phyloP scores from a whole-genome alignment of 2,797 vertebrate genomes.

The Poeciliopsis paucimaculata region DNA sequence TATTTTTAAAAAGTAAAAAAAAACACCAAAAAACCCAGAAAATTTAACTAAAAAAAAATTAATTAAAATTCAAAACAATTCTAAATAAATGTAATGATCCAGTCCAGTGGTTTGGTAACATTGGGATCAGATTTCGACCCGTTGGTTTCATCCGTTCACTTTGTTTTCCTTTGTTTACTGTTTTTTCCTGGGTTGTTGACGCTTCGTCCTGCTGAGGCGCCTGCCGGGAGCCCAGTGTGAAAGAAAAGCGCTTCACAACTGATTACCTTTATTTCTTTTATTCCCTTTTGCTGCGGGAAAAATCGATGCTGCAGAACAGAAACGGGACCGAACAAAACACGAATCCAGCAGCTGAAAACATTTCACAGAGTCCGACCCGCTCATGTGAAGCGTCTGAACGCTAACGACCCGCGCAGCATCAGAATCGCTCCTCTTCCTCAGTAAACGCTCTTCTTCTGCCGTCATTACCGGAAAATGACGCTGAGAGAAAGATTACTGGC shows the following conservation, averaged over 20 bases:
- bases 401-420: neutral
- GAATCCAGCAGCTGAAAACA: neutral
- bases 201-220: neutral
- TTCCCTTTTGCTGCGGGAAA: neutral
- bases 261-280: neutral
- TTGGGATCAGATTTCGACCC: neutral
- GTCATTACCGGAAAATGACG: constrained; percentile 38
- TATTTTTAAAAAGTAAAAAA: neutral
- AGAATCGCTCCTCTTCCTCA: constrained; percentile 7
- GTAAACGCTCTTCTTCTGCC: constrained; percentile 16
- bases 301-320: constrained; percentile 8
- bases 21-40: neutral
- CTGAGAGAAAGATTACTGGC: constrained; percentile 30
- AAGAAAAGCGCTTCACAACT: neutral
- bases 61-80: neutral
- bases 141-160: neutral
- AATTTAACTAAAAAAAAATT: neutral
- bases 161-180: neutral
- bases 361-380: neutral
- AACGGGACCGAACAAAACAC: neutral
- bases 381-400: constrained; percentile 3
- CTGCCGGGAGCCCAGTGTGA: neutral
- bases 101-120: neutral
- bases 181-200: neutral
- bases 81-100: neutral